phyloP scores from a whole-genome alignment of 2,888 invertebrate species.

The Diarsia rubi region DNA sequence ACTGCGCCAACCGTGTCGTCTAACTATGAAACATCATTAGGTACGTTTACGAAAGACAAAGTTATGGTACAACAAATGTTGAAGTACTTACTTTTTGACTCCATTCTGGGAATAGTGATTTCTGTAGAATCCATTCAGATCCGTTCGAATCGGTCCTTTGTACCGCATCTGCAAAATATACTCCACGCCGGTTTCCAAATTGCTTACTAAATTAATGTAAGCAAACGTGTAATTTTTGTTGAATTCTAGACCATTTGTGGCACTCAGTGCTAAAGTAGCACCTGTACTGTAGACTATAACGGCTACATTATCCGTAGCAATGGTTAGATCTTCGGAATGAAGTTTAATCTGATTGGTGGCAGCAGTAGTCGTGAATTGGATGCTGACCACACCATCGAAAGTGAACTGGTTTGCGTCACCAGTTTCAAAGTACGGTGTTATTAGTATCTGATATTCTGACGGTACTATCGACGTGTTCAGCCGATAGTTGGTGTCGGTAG shows the following conservation, averaged over 20 bases:
- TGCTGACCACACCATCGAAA: conserved; percentile 87
- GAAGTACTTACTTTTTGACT: conserved; percentile 88
- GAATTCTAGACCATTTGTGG: conserved; percentile 76
- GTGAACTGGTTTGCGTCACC: conserved; percentile 81
- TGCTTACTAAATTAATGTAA: conserved; percentile 82
- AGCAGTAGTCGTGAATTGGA: conserved; percentile 77
- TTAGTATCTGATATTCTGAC: conserved; percentile 86
- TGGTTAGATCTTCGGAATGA: conserved; percentile 82
- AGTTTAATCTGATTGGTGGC: conserved; percentile 81
- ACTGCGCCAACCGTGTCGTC: too few relatives aligned
- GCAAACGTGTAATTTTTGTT: conserved; percentile 85
- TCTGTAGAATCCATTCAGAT: conserved; percentile 92
- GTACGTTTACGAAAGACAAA: background rate
- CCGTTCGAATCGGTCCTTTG: conserved; percentile 89
- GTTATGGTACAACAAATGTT: background rate
- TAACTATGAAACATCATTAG: background rate
- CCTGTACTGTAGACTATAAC: conserved; percentile 67
- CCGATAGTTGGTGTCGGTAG: conserved; percentile 81
- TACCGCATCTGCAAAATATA: conserved; percentile 90
- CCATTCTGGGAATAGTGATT: conserved; percentile 90
- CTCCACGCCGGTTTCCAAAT: conserved; percentile 77
- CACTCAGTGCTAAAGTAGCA: conserved; percentile 66
- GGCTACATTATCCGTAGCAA: conserved; percentile 73
- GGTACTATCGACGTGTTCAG: conserved; percentile 87
- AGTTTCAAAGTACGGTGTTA: conserved; percentile 89